Evolutionary conservation across 2,797 vertebrate species (phyloP).

Genomic region (Stomatorhinus walkeri): DNA sequence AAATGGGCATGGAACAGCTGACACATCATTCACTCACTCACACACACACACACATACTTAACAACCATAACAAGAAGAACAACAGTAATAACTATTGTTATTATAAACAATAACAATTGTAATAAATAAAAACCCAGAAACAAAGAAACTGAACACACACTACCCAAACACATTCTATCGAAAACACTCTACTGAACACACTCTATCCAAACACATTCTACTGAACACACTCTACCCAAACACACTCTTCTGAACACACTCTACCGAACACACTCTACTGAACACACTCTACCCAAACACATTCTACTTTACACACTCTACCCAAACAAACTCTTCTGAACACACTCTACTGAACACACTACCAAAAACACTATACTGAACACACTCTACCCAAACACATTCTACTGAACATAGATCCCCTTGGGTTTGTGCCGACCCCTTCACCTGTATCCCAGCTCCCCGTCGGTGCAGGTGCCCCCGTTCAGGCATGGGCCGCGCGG

Average conservation of each 20-base stretch:
- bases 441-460: constrained; percentile 75
- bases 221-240: no score
- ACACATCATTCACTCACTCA: no score
- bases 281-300: no score
- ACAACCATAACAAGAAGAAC: not conserved
- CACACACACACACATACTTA: not conserved
- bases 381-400: not conserved
- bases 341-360: no score
- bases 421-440: not conserved
- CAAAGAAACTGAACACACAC: not conserved
- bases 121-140: not conserved
- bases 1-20: no score
- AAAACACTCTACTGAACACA: no score
- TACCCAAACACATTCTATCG: no score
- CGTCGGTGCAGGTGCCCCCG: constrained; percentile 70
- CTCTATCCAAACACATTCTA: not conserved
- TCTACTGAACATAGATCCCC: not conserved
- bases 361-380: not conserved
- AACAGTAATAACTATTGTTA: not conserved
- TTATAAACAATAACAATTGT: not conserved
- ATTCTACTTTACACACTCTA: not conserved
- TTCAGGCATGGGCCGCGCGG: constrained; percentile 70
- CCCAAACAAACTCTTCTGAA: not conserved
- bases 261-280: not conserved
- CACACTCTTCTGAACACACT: not conserved